Evolutionary conservation across 2,113 vertebrate genomes (phyloP), one percentile per base, ranked within the genome.

Genomic region (Cyprinodon variegatus): DNA sequence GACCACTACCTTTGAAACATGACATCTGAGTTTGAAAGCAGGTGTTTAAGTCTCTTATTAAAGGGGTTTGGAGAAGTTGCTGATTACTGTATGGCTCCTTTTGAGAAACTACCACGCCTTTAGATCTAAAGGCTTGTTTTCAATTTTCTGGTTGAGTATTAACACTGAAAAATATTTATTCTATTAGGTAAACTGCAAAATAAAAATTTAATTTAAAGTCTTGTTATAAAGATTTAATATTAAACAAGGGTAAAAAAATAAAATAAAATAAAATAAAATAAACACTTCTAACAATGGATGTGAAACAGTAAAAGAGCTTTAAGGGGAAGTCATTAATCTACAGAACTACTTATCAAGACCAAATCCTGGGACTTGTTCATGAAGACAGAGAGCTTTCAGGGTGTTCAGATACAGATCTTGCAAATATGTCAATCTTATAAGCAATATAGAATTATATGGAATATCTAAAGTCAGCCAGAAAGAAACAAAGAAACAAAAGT

Each of bases 301-400:
- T 53, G 39, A 70, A 71, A 79, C 41, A 77, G 78, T 63, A 64
- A 53, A 29, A 36, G 76, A 65, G 10, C 20, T 69, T 72, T 37
- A 43, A 76, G 66, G 66, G 61, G 66, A 71, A 73, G 53, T 83
- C 80, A 75, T 86, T 74, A 46, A 77, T 82, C 81, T 86, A 87
- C 75, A 86, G 36, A 46, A 76, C 75, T 86, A 90, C 83, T 89
- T 89, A 88, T 79, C 68, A 65, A 77, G 45, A 70, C 88, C 88
- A 86, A 83, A 85, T 61, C 72, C 86, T 22, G 81, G 91, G 87
- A 82, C 76, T 70, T 85, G 89, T 92, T 92, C 90, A 92, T 81
- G 70, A 83, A 78, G 83, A 90, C 84, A 71, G 68, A 76, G 85
- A 76, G 81, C 79, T 89, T 83, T 65, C 70, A 81, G 22, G 74